Conservation (phyloP, 2,113 vertebrate genomes). For the Oophaga pumilio region DNA sequence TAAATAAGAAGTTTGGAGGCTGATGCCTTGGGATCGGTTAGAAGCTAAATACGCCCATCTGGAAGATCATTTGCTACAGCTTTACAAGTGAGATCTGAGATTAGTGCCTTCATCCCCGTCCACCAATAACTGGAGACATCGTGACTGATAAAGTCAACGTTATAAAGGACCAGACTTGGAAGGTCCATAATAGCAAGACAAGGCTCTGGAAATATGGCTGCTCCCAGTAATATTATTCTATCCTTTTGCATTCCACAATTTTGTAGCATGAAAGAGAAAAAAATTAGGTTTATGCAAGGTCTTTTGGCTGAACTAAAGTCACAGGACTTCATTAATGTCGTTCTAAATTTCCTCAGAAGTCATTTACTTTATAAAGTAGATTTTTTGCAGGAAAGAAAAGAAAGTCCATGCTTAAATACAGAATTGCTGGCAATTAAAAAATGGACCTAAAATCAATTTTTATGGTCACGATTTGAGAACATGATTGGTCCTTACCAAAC, state of each 20-base stretch:
- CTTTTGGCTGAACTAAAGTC: background rate
- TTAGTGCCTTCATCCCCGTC: background rate
- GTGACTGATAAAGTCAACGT: background rate
- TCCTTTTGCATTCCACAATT: background rate
- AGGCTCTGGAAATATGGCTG: background rate
- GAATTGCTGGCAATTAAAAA: background rate
- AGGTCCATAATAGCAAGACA: too few relatives aligned
- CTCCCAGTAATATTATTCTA: background rate
- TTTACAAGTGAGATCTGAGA: background rate
- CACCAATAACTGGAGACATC: background rate
- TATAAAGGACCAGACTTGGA: background rate
- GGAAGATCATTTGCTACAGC: background rate
- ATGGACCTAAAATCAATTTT: background rate
- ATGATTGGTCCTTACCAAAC: background rate
- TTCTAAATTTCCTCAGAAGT: background rate
- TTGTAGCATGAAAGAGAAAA: background rate
- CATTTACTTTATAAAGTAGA: background rate
- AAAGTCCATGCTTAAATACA: background rate
- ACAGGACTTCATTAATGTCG: constrained; percentile 1
- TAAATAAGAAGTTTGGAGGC: constrained; percentile 13
- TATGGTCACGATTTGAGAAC: background rate
- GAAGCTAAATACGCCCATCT: background rate
- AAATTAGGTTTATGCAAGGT: background rate
- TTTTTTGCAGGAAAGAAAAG: background rate
- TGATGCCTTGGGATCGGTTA: background rate